phyloP scores from a whole-genome alignment of 1,140 invertebrate genomes.

The Dermatophagoides farinae region DNA sequence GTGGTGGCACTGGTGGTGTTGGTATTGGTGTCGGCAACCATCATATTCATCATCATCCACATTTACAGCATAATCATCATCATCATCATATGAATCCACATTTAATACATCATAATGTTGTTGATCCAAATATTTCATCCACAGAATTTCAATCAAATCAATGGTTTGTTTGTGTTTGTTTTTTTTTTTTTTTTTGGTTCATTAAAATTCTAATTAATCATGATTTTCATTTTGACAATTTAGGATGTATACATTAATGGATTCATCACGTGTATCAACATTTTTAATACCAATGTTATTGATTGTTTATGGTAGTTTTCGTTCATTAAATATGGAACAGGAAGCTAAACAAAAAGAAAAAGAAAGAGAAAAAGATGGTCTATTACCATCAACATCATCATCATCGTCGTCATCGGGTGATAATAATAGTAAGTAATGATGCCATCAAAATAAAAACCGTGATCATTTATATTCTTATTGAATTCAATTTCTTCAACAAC shows the following conservation, averaged over 20 bases:
- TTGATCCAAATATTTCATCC: no score
- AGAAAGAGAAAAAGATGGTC: constrained; percentile 38
- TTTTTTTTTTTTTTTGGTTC: not conserved
- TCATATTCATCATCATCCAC: no score
- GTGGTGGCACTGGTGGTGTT: no score
- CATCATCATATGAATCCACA: no score
- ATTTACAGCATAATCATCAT: no score
- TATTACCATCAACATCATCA: not conserved
- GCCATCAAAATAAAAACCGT: not conserved
- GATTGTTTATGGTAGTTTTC: constrained; percentile 83
- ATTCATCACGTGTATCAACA: constrained; percentile 83
- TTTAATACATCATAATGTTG: no score
- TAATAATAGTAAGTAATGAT: not conserved
- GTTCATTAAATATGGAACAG: constrained; percentile 75
- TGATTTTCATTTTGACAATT: not conserved
- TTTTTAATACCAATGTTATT: constrained; percentile 91
- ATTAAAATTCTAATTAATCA: not conserved
- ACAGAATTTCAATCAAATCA: no score
- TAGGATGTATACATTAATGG: constrained; percentile 84
- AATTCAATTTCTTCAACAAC: no score
- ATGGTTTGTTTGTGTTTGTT: not conserved
- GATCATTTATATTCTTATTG: not conserved
- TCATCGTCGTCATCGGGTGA: not conserved
- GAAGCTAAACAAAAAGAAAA: constrained; percentile 64
- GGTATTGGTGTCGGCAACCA: no score